phyloP scores from a whole-genome alignment of 2,797 vertebrate species.

The Pterois miles region DNA sequence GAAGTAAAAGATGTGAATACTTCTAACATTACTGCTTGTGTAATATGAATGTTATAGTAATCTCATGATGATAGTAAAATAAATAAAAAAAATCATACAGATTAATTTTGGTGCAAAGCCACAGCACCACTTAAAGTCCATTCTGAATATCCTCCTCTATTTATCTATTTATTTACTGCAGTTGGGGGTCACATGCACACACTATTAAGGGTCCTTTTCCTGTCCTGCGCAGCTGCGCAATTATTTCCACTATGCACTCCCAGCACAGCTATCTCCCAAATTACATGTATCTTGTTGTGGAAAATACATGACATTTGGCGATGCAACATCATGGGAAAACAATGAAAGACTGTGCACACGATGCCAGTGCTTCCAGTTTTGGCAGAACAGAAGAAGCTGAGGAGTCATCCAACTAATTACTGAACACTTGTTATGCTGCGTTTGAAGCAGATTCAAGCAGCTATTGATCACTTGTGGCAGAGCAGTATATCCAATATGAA shows the following conservation, averaged over 20 bases:
- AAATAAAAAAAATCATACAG: background rate
- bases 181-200: slow-evolving; percentile 43
- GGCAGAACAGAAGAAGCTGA: slow-evolving; percentile 60
- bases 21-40: background rate
- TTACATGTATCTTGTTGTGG: slow-evolving; percentile 74
- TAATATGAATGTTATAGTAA: background rate
- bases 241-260: slow-evolving; percentile 72
- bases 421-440: slow-evolving; percentile 55
- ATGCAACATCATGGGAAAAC: slow-evolving; percentile 60
- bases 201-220: slow-evolving; percentile 53
- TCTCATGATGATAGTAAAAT: background rate
- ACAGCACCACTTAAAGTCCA: slow-evolving; percentile 1
- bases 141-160: slow-evolving; percentile 33
- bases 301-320: slow-evolving; percentile 70
- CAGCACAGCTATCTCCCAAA: slow-evolving; percentile 65
- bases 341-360: slow-evolving; percentile 47
- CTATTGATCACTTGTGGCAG: slow-evolving; percentile 42
- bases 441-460: slow-evolving; percentile 43
- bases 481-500: slow-evolving; percentile 21
- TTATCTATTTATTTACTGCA: slow-evolving; percentile 47
- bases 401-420: slow-evolving; percentile 63
- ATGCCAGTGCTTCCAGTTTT: slow-evolving; percentile 57
- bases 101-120: background rate
- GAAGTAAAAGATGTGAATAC: background rate
- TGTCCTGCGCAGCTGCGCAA: slow-evolving; percentile 72